Evolutionary conservation across 2,113 vertebrate genomes (phyloP).

Genomic region (Campylomormyrus tamandua): DNA sequence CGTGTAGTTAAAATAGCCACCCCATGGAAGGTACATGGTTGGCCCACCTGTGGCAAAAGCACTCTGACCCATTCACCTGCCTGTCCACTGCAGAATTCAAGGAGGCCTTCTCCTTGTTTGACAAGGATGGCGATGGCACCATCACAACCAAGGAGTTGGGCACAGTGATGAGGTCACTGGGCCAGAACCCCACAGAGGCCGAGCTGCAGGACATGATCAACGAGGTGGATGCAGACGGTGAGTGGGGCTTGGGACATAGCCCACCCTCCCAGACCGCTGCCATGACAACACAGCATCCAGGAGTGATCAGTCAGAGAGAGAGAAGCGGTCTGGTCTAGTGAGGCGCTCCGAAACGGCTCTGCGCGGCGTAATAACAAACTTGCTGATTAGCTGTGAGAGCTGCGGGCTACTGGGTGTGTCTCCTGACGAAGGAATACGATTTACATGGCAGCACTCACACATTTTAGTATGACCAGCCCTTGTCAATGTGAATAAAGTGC

Average conservation of each 20-base stretch:
- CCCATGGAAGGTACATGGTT: not conserved
- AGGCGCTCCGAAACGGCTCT: not conserved
- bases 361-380: not conserved
- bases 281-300: not conserved
- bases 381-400: not conserved
- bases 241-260: slow-evolving; percentile 34
- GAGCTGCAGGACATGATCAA: slow-evolving; percentile 98
- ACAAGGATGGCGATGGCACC: slow-evolving; percentile 95
- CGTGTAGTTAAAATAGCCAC: not conserved
- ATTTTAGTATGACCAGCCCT: not conserved
- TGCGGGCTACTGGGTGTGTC: not conserved
- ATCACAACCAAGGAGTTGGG: slow-evolving; percentile 98
- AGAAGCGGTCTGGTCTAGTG: not conserved
- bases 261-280: not conserved
- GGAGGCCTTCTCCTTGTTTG: slow-evolving; percentile 97
- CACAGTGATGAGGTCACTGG: slow-evolving; percentile 94
- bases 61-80: not conserved
- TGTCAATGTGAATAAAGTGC: not conserved
- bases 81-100: slow-evolving; percentile 78
- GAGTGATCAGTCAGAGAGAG: not conserved
- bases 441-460: not conserved
- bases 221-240: slow-evolving; percentile 94
- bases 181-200: slow-evolving; percentile 94
- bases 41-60: not conserved
- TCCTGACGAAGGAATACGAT: not conserved